Conservation (phyloP, 1,140 invertebrate genomes). For the Neelides sp. region DNA sequence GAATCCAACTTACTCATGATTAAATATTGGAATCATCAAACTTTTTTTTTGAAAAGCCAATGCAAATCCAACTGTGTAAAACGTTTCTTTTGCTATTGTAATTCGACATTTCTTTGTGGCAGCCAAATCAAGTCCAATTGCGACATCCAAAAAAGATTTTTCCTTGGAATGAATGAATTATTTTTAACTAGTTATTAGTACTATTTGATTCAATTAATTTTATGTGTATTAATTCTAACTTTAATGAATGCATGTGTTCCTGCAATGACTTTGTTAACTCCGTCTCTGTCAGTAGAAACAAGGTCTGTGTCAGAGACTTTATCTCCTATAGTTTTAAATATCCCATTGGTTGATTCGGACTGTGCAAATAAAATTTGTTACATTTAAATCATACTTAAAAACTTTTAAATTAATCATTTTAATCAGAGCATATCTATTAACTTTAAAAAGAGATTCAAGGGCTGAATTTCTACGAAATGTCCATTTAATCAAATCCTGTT, state of each 20-base stretch:
- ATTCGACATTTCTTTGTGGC: slow-evolving; percentile 30
- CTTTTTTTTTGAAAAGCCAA: slow-evolving; percentile 30
- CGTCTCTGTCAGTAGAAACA: slow-evolving; percentile 26
- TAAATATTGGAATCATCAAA: slow-evolving; percentile 24
- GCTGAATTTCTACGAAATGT: slow-evolving; percentile 29
- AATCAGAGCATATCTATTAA: slow-evolving; percentile 6
- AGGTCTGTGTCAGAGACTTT: slow-evolving; percentile 2
- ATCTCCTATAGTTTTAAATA: slow-evolving; percentile 25
- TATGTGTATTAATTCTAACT: too few relatives aligned
- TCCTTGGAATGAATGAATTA: slow-evolving; percentile 28
- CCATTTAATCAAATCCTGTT: slow-evolving; percentile 28
- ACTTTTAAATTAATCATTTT: too few relatives aligned
- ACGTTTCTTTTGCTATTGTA: slow-evolving; percentile 30
- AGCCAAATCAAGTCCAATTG: slow-evolving; percentile 31
- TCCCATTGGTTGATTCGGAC: slow-evolving; percentile 21
- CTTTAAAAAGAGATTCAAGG: slow-evolving; percentile 30
- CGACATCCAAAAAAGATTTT: slow-evolving; percentile 34
- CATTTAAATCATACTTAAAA: too few relatives aligned
- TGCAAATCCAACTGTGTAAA: slow-evolving; percentile 33
- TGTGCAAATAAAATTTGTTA: too few relatives aligned
- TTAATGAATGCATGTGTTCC: slow-evolving; percentile 32
- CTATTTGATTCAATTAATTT: too few relatives aligned
- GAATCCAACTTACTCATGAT: slow-evolving; percentile 31
- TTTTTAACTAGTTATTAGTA: too few relatives aligned
- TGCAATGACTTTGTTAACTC: slow-evolving; percentile 26